phyloP scores from a whole-genome alignment of 2,797 vertebrate species.

The Crossoptilon crossoptilon region DNA sequence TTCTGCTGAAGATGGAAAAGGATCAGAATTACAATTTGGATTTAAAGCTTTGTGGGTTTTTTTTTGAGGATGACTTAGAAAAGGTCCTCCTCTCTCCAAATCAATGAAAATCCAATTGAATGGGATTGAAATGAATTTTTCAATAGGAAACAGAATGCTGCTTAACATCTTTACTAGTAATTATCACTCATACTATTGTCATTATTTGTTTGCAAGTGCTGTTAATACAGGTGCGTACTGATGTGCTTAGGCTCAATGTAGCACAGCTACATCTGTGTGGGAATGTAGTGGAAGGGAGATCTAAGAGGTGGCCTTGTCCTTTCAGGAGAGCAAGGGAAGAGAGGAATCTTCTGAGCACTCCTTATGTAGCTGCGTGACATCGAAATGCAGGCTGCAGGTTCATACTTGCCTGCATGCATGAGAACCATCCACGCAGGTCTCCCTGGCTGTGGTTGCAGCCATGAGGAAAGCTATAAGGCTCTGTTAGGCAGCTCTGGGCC shows the following conservation, averaged over 20 bases:
- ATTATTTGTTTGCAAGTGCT: neutral
- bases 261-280: accelerated
- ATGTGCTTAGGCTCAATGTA: neutral
- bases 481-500: constrained; percentile 73
- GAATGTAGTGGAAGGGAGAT: neutral
- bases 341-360: neutral
- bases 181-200: neutral
- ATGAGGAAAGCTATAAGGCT: constrained; percentile 68
- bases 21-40: neutral
- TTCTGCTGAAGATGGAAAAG: neutral
- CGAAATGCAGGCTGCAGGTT: neutral
- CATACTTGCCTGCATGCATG: neutral
- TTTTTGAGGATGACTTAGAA: neutral
- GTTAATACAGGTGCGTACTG: neutral
- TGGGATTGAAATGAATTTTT: neutral
- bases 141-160: neutral
- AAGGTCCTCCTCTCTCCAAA: neutral
- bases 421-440: neutral
- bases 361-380: neutral
- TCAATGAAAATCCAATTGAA: neutral
- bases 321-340: neutral
- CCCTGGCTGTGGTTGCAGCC: neutral
- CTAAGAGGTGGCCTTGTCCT: neutral
- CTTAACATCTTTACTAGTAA: neutral
- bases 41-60: neutral